Base-by-base conservation (phyloP, 2,888 invertebrate genomes). In the Horisme vitalbata region DNA sequence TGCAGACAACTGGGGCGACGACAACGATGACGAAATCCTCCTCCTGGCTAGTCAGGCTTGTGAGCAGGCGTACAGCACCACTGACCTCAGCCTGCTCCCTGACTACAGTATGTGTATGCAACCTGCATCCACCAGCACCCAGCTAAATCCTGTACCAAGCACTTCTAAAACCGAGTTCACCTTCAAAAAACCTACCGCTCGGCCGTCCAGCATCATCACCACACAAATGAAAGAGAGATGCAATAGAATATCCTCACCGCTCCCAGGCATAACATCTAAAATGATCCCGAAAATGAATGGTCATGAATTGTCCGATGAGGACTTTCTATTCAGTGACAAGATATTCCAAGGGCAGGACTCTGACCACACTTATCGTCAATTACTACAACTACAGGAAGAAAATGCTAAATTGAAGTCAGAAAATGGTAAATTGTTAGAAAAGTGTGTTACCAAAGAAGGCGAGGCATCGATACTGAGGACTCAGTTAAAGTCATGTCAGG, bases 381-480 rank as follows among this genome's bases (percentile, higher is more conserved):
- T 86, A 8, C 58, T 86, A 2, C 71, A 79, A 47, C 45, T 87
- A 9, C 79, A 84, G 63, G 83, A 87, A 38, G 85, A 89, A 41
- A 86, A 85, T 70, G 63, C 71, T 1, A 87, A 83, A 55, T 58
- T 89, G 4, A 87, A 83, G 50, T 80, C 80, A 0, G 87, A 88
- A 45, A 87, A 88, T 64, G 84, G 85, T 1, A 87, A 83, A 52
- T 63, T 89, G 24, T 56, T 83, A 27, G 87, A 90, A 30, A 84
- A 90, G 69, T 90, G 84, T 75, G 80, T 90, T 0, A 91, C 90
- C 0, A 92, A 91, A 59, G 91, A 91, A 61, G 92, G 72, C 0
- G 92, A 92, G 65, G 88, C 90, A 0, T 83, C 91, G 3, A 91
- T 92, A 59, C 66, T 92, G 41, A 72, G 92, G 8, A 83, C 83